phyloP scores from a whole-genome alignment of 2,888 invertebrate species.

The Cerceris ruficornis region DNA sequence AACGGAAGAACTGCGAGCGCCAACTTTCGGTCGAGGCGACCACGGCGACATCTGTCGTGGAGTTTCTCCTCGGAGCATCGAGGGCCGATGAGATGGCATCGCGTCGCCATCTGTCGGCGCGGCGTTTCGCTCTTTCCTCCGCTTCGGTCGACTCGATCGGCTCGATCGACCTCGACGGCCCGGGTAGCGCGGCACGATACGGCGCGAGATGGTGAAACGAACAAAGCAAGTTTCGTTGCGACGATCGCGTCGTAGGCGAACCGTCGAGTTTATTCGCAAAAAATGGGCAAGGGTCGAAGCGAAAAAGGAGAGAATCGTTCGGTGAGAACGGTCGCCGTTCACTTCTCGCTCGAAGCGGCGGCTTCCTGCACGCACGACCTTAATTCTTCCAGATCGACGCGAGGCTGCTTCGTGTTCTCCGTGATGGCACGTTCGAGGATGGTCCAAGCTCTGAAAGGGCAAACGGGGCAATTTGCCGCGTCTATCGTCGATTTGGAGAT shows the following conservation, averaged over 20 bases:
- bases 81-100: background rate
- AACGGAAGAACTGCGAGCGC: constrained; percentile 76
- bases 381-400: constrained; percentile 56
- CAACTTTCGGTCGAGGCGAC: constrained; percentile 64
- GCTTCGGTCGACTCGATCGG: no score
- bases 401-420: background rate
- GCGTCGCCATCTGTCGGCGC: constrained; percentile 13
- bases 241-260: no score
- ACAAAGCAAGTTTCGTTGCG: no score
- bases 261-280: background rate
- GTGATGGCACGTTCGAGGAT: constrained; percentile 49
- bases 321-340: background rate
- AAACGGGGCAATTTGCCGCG: background rate
- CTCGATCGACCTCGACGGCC: no score
- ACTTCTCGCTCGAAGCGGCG: constrained; percentile 10
- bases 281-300: background rate
- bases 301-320: no score
- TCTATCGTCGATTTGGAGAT: background rate
- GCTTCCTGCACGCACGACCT: constrained; percentile 53
- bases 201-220: no score
- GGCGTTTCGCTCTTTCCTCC: background rate
- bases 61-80: background rate
- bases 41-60: constrained; percentile 60
- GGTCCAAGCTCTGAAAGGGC: constrained; percentile 31
- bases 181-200: no score